Conservation (phyloP, 2,113 vertebrate genomes). For the Cygnus buccinator region DNA sequence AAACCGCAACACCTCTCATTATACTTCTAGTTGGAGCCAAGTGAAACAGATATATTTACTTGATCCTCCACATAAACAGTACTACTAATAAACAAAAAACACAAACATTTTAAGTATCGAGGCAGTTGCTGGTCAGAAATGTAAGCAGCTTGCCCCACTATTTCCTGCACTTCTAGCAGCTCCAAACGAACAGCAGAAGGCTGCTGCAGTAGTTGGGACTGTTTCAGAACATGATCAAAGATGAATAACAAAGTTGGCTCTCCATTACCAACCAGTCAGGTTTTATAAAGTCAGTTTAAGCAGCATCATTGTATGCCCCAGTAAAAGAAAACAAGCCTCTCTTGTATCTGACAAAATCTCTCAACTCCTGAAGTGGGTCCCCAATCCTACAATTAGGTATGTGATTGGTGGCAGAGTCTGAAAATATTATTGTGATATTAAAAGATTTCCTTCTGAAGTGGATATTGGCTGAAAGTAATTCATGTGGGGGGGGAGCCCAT, state of each 20-base stretch:
- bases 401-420: neutral
- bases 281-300: neutral
- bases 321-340: neutral
- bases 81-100: neutral
- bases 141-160: neutral
- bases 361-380: neutral
- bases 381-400: too few relatives aligned
- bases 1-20: neutral
- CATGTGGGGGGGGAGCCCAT: neutral
- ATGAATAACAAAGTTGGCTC: neutral
- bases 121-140: neutral
- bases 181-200: constrained; percentile 7
- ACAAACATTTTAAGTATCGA: neutral
- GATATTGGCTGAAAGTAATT: neutral
- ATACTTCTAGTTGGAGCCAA: neutral
- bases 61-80: neutral
- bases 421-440: neutral
- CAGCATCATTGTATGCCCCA: neutral
- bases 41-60: neutral
- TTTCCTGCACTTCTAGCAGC: constrained; percentile 29
- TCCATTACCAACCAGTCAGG: neutral
- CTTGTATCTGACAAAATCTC: neutral
- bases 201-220: neutral
- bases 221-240: neutral
- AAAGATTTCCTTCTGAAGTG: neutral